These are phyloP conservation scores for Agrypnia vestita DNA, from an alignment of 1,140 invertebrate genomes.

Conservation along the genomic window DNA sequence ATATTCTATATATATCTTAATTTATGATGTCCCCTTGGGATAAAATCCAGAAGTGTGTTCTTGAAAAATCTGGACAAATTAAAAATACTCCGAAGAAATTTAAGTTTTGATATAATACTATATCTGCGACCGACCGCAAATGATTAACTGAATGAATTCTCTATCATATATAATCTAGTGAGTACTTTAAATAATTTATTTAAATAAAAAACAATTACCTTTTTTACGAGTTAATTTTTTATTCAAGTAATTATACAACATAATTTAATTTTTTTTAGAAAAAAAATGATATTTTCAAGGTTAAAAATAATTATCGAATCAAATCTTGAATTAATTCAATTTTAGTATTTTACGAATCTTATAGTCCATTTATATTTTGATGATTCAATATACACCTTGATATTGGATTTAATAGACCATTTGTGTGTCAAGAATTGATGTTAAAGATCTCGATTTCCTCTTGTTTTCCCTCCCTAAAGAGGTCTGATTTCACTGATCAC, in stretches of 20 bases:
- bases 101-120: no score
- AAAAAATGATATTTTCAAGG: not conserved
- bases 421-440: not conserved
- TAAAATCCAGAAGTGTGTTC: no score
- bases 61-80: not conserved
- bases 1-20: not conserved
- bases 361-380: not conserved
- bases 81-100: no score
- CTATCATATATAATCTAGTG: no score
- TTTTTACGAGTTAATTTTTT: no score
- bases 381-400: not conserved
- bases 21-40: no score
- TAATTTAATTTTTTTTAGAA: no score
- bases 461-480: not conserved
- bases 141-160: no score
- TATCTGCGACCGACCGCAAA: no score
- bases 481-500: conserved; percentile 16
- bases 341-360: not conserved
- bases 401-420: not conserved
- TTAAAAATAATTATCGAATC: not conserved
- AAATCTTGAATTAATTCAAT: not conserved
- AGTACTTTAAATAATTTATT: no score
- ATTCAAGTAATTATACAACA: no score
- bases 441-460: not conserved
- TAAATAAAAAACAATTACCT: no score